Percentiles rank a stretch among this genome's conserved stretches.
Conservation (phyloP, 2,797 vertebrate species). For the Spondyliosoma cantharus region DNA sequence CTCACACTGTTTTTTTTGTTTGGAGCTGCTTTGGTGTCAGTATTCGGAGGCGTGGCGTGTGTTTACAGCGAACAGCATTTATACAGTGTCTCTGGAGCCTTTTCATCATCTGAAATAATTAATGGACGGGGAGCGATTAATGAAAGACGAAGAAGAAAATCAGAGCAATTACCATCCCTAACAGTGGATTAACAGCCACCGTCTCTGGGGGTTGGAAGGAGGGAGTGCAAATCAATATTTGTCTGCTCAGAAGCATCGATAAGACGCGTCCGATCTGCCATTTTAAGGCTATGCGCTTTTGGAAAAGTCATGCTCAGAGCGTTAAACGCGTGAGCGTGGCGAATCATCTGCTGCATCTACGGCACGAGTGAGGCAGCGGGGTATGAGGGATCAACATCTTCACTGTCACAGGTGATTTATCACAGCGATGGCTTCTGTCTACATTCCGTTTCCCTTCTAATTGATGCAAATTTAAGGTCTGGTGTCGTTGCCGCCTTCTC, state of each 20-base stretch:
- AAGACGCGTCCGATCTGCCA: not conserved
- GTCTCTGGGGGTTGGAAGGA: constrained; percentile 50
- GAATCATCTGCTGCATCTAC: not conserved
- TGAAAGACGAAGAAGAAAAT: constrained; percentile 61
- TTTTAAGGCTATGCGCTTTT: constrained; percentile 3
- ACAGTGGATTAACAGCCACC: constrained; percentile 64
- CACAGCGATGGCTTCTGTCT: not conserved
- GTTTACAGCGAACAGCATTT: constrained; percentile 28
- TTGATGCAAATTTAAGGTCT: constrained; percentile 1
- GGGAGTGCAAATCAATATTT: constrained; percentile 60
- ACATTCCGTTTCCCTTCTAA: constrained; percentile 11
- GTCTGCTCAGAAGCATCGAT: constrained; percentile 17
- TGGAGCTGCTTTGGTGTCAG: constrained; percentile 28
- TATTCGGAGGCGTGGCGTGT: constrained; percentile 1
- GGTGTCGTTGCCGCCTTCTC: constrained; percentile 17
- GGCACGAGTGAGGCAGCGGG: not conserved
- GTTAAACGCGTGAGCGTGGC: not conserved
- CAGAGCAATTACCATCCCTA: constrained; percentile 69
- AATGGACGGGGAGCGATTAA: constrained; percentile 73
- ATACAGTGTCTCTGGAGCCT: constrained; percentile 56
- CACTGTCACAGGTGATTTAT: not conserved
- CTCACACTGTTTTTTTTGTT: constrained; percentile 20
- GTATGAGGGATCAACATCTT: not conserved
- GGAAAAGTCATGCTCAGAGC: not conserved
- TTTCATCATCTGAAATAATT: constrained; percentile 74